These are phyloP conservation scores for Myioborus melanocephalus DNA, from an alignment of 2,797 vertebrate species.

Conservation along the genomic window DNA sequence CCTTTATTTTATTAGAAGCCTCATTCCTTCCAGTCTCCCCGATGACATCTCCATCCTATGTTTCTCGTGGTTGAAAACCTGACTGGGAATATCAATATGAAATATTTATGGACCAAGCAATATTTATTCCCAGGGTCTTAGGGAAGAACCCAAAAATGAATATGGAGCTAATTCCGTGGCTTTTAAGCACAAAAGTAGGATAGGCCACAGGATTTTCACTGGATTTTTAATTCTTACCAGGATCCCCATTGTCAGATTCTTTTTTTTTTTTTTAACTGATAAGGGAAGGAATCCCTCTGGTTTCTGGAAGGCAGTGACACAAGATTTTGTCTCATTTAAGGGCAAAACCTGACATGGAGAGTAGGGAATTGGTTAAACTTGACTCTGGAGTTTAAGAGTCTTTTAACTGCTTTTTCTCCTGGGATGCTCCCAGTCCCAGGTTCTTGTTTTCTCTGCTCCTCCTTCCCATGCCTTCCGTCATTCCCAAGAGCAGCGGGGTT, in stretches of 20 bases:
- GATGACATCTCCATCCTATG: neutral
- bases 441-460: neutral
- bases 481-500: neutral
- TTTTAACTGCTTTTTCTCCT: neutral
- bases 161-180: neutral
- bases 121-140: neutral
- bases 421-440: neutral
- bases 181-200: neutral
- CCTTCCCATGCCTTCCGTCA: neutral
- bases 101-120: neutral
- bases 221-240: neutral
- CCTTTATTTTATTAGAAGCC: neutral
- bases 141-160: neutral
- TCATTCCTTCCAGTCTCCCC: neutral
- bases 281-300: neutral
- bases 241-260: neutral
- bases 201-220: neutral
- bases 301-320: neutral
- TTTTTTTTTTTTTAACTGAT: neutral
- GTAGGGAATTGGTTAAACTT: neutral
- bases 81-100: neutral
- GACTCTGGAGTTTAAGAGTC: no score
- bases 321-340: neutral
- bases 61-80: neutral
- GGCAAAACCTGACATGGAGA: neutral